phyloP scores from a whole-genome alignment of 2,113 vertebrate species.

The Actinemys pallida region DNA sequence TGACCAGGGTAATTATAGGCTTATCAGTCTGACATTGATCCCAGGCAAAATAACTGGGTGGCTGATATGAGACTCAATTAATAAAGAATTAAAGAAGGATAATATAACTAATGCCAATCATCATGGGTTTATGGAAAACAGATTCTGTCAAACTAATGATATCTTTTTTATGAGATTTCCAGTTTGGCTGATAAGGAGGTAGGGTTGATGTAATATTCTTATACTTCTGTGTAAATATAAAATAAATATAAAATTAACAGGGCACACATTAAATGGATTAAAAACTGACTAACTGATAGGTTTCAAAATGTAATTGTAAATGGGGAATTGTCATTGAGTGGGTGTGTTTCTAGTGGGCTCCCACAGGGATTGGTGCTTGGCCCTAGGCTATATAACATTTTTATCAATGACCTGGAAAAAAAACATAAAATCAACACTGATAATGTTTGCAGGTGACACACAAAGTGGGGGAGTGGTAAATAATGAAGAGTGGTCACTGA shows the following conservation, averaged over 20 bases:
- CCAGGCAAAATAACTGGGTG: not conserved
- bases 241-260: not conserved
- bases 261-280: not conserved
- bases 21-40: not conserved
- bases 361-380: not conserved
- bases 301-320: not conserved
- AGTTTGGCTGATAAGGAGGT: not conserved
- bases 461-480: not conserved
- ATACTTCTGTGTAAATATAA: not conserved
- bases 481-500: not conserved
- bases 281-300: not conserved
- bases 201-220: not conserved
- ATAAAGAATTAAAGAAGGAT: not conserved
- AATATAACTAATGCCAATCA: not conserved
- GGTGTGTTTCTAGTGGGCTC: not conserved
- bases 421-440: not conserved
- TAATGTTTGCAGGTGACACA: not conserved
- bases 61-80: not conserved
- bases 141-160: not conserved
- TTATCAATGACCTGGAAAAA: not conserved
- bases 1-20: not conserved
- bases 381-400: not conserved
- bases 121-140: not conserved
- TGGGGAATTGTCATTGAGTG: not conserved
- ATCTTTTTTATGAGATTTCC: not conserved